Base-by-base conservation (phyloP, 1,140 invertebrate species). In the Bombus terrestris region DNA sequence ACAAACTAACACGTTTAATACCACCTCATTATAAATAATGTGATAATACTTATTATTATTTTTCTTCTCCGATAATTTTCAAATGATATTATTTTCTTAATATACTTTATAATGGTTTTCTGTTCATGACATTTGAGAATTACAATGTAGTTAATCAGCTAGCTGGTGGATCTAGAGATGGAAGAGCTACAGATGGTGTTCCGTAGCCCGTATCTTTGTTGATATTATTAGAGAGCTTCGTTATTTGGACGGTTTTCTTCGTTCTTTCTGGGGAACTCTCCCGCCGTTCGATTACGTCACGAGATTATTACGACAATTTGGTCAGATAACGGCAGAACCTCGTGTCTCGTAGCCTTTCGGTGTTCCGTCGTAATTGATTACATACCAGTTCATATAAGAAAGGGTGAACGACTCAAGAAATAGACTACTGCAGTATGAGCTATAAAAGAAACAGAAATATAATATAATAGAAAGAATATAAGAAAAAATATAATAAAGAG, bases 261-360 rank as follows among this genome's bases (percentile, higher is more conserved):
- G 9, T 43, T 32, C 62, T 37, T 68, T 69, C 25, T 32, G 41
- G 35, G 0, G 1, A 69, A 37, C 25, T 39, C 10, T 66, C 25
- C 32, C 64, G 3, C 37, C 15, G 8, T n/a, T 39, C 22, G 18
- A 53, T 53, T 53, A 53, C 47, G 47, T 53, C 47, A 53, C 18
- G 47, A 53, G 43, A 32, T 69, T 69, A 37, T 78, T 78, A 78
- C 12, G 37, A 64, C n/a, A 78, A 78, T 64, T 78, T 41, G 10
- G 57, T 28, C 37, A 39, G n/a, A 62, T 64, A 32, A 37, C 15
- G 15, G 6, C 8, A 10, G 25, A 37, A 76, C n/a, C 25, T 41
- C 4, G 13, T 3, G 10, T 41, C 74, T 62, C 35, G 28, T 39
- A 59, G 13, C 35, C 3, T 77, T 64, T 64, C 74, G 25, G 9